Percentiles rank a stretch among this genome's conserved stretches.
Conservation (phyloP, 1,140 invertebrate genomes). For the Chymomyza costata region DNA sequence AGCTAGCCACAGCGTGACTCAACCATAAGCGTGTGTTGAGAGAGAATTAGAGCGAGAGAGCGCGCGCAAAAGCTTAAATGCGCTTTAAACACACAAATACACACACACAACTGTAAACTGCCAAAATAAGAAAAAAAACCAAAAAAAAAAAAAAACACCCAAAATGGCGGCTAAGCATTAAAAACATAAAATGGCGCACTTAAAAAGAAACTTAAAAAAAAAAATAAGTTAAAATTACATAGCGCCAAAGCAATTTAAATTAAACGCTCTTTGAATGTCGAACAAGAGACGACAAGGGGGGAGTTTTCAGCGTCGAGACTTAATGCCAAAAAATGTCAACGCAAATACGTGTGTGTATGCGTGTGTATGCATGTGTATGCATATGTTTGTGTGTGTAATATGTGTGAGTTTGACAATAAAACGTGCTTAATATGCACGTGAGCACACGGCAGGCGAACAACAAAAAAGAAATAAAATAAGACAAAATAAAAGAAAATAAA, state of each 20-base stretch:
- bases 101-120: constrained; percentile 37
- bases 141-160: too few relatives aligned
- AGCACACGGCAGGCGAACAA: constrained; percentile 24
- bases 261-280: constrained; percentile 47
- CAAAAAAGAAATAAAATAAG: constrained; percentile 3
- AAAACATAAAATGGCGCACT: constrained; percentile 21
- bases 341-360: constrained; percentile 17
- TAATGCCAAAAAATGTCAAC: constrained; percentile 40
- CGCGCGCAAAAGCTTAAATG: constrained; percentile 1
- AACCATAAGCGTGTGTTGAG: neutral
- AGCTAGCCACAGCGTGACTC: neutral
- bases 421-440: constrained; percentile 65
- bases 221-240: too few relatives aligned
- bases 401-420: constrained; percentile 50
- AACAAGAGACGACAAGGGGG: constrained; percentile 37
- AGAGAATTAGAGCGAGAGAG: constrained; percentile 4
- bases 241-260: constrained; percentile 60
- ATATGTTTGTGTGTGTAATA: constrained; percentile 13
- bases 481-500: too few relatives aligned
- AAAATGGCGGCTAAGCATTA: constrained; percentile 26
- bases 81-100: constrained; percentile 20
- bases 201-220: constrained; percentile 13
- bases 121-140: too few relatives aligned
- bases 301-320: neutral
- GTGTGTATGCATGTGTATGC: constrained; percentile 17